Evolutionary conservation across 2,113 vertebrate genomes (phyloP), one percentile per base, ranked within the genome.

Genomic region (Charadrius vociferus): DNA sequence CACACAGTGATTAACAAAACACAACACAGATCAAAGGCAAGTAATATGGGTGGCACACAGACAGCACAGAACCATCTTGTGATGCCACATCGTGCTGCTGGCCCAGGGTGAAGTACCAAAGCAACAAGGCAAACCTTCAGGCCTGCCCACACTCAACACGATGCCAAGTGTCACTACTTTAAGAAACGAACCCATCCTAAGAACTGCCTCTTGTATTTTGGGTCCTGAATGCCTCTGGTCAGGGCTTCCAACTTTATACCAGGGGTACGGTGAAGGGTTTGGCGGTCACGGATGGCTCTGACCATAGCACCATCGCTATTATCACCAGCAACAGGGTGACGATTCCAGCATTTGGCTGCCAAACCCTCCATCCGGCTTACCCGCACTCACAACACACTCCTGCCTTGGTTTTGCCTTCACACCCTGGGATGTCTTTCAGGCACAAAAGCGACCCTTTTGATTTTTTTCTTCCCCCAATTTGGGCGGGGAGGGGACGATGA

Each of bases 11-110:
- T 26, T 30, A 88, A 12, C n/a, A 59, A 59, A 52, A 27, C 29
- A 45, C 13, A 24, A 32, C 6, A 24, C 6, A 34, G 14, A 39
- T 4, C 22, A 59, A 67, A 65, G 20, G 61, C n/a, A 43, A 14
- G 68, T 2, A 1, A 39, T 0, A 1, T 1, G 27, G 0, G 1
- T 10, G n/a, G 30, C 36, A 16, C 0, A 0, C 2, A 56, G 29
- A 14, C 0, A 0, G 19, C 7, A 50, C 2, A 22, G 36, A 78
- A 17, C 10, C 5, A 4, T 12, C 34, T 72, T 63, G 32, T 4
- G 4, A 24, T 4, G 16, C 41, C 62, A 53, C 32, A 17, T 0
- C 0, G 0, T 2, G 1, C 7, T 53, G 47, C 22, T 0, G 4
- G 50, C 1, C 3, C 18, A 24, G 8, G 2, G 7, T 10, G n/a